Base-by-base conservation (phyloP, 2,113 vertebrate species). In the Eonycteris spelaea region DNA sequence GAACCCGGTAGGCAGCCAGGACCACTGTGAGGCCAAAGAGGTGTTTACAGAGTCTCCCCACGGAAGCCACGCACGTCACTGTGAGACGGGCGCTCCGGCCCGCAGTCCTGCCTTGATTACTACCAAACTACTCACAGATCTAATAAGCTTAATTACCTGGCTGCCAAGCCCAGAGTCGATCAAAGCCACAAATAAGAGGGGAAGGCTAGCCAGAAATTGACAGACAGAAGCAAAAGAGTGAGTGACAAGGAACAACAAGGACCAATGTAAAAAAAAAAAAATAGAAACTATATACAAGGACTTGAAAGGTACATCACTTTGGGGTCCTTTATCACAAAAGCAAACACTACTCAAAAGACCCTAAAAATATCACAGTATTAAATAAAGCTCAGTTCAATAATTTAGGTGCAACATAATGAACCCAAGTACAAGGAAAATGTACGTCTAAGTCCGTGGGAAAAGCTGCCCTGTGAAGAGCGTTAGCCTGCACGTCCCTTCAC, bases 131-230 rank as follows among this genome's bases (percentile, higher is more conserved):
- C 61, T 78, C 90, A 26, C 48, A 86, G 51, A 79, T 74, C 74
- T 45, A 91, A 70, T 55, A 86, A 70, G 33, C 59, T 80, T 95
- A 82, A 95, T 82, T 90, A 94, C 61, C 86, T 83, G 74, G 59
- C 33, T 92, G 90, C 87, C 95, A 94, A 71, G 45, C 48, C 79
- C 87, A 38, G 30, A 75, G 59, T 74, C 65, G 45, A 90, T 77
- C 63, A 86, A 91, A 88, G 53, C 90, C 71, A 78, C 61, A 71
- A 61, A 71, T 55, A 30, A 40, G 65, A 89, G 24, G 33, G 26
- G 33, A 35, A 53, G 79, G 21, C 61, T 0, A 18, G 53, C 67
- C n/a, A 55, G 73, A 87, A 94, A 63, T 2, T n/a, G 43, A 86
- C 74, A 74, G 61, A 40, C 30, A 48, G 70, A 92, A 65, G 48